Percentiles rank a stretch among this genome's conserved stretches.
phyloP scores from a whole-genome alignment of 2,888 invertebrate genomes.

The Patella pellucida region DNA sequence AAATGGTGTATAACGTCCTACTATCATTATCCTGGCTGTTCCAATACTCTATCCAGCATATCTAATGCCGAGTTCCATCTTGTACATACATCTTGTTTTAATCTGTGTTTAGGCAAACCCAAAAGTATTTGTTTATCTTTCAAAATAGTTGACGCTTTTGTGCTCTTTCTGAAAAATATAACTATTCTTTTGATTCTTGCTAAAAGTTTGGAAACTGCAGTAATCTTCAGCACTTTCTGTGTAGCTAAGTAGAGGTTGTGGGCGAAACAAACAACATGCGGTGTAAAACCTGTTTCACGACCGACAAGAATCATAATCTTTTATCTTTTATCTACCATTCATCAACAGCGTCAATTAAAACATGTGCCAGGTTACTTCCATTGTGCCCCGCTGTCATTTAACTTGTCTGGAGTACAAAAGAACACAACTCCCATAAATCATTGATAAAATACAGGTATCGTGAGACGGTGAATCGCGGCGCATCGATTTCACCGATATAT shows the following conservation, averaged over 20 bases:
- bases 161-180: conserved; percentile 27
- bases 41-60: conserved; percentile 28
- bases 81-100: conserved; percentile 32
- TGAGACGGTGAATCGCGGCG: too few relatives aligned
- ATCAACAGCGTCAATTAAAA: conserved; percentile 25
- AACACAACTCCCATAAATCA: conserved; percentile 28
- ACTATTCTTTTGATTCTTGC: conserved; percentile 19
- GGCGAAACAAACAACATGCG: conserved; percentile 30
- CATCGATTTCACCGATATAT: too few relatives aligned
- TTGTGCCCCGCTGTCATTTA: too few relatives aligned
- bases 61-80: conserved; percentile 28
- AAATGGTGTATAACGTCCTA: too few relatives aligned
- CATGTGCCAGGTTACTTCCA: conserved; percentile 20
- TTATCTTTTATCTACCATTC: conserved; percentile 28
- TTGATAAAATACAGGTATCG: too few relatives aligned
- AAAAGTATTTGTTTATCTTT: conserved; percentile 26
- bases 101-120: conserved; percentile 28
- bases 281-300: conserved; percentile 11
- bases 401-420: too few relatives aligned
- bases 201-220: conserved; percentile 22
- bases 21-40: conserved; percentile 26
- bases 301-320: conserved; percentile 29
- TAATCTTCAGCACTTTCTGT: conserved; percentile 21
- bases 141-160: conserved; percentile 19
- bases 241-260: conserved; percentile 33